A percentile compares a stretch with the other conserved stretches of the same genome.
Evolutionary conservation across 2,113 vertebrate genomes (phyloP).

Genomic region (Sprattus sprattus): DNA sequence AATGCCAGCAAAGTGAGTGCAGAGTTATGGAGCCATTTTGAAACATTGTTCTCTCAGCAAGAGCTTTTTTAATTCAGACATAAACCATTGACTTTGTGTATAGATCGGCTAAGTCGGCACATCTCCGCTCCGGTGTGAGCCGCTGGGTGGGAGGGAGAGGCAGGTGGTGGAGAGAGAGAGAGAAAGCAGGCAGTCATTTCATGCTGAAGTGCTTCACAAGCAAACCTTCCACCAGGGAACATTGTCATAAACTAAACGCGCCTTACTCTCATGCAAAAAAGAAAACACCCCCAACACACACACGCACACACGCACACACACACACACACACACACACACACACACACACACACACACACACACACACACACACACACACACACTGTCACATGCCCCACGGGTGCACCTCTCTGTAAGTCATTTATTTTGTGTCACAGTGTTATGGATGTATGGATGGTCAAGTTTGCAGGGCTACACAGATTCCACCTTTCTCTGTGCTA

Average conservation of each 20-base stretch:
- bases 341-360: neutral
- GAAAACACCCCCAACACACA: constrained; percentile 15
- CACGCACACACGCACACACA: constrained; percentile 14
- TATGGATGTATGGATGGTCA: neutral
- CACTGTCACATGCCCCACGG: neutral
- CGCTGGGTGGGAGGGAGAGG: constrained; percentile 7
- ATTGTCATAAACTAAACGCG: constrained; percentile 22
- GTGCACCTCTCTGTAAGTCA: constrained; percentile 3
- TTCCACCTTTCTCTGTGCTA: neutral
- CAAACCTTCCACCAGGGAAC: constrained; percentile 56
- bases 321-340: constrained; percentile 3
- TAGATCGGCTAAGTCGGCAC: constrained; percentile 15
- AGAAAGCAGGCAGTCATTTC: constrained; percentile 55
- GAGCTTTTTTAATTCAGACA: neutral
- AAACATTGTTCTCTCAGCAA: constrained; percentile 2
- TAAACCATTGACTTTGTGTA: constrained; percentile 7
- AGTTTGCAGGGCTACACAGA: neutral
- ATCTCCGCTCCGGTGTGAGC: constrained; percentile 31
- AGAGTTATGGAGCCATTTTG: constrained; percentile 3
- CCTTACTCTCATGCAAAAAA: neutral
- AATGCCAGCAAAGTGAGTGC: neutral
- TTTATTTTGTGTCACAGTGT: constrained; percentile 21
- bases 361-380: constrained; percentile 19
- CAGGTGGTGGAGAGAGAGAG: constrained; percentile 8
- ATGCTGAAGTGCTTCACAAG: constrained; percentile 57